phyloP scores from a whole-genome alignment of 2,797 vertebrate genomes.

The Cuniculus paca region DNA sequence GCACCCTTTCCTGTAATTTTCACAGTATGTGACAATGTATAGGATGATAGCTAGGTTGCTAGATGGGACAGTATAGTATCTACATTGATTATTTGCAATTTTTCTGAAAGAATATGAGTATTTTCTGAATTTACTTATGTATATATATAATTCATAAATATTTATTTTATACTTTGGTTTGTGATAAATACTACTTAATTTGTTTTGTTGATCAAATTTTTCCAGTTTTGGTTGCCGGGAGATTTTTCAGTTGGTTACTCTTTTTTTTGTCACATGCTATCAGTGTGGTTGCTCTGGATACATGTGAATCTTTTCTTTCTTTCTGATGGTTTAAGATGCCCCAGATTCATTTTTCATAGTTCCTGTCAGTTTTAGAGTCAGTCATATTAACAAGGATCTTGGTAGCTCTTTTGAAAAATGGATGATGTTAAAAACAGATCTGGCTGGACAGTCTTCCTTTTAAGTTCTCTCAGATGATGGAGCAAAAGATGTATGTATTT shows the following conservation, averaged over 20 bases:
- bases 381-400: background rate
- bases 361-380: background rate
- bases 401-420: background rate
- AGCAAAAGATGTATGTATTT: background rate
- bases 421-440: background rate
- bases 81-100: background rate
- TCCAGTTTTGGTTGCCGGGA: background rate
- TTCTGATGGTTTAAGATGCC: background rate
- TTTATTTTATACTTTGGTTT: slow-evolving; percentile 30
- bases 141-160: background rate
- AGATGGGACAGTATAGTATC: background rate
- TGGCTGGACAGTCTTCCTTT: background rate
- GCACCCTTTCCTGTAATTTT: background rate
- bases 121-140: background rate
- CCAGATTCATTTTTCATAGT: background rate
- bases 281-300: background rate
- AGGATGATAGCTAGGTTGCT: background rate
- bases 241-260: background rate
- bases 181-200: slow-evolving; percentile 17
- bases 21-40: background rate
- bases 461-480: background rate
- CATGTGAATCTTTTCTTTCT: background rate
- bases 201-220: background rate
- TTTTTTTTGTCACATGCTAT: background rate
- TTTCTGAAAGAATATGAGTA: background rate